These are phyloP conservation scores for Aethes cnicana DNA, from an alignment of 2,888 invertebrate species.

Conservation along the genomic window DNA sequence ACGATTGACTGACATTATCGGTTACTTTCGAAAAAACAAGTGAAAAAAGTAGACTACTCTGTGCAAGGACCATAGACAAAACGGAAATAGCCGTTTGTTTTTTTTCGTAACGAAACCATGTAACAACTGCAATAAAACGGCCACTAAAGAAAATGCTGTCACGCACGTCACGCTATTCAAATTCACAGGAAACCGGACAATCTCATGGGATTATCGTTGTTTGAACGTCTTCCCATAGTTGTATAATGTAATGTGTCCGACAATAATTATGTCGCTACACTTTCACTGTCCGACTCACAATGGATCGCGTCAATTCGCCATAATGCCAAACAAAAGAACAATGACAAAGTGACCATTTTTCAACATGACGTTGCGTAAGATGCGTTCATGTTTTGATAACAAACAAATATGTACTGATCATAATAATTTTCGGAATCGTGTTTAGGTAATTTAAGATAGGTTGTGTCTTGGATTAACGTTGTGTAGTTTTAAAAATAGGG, in stretches of 20 bases:
- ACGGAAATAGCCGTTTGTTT: background rate
- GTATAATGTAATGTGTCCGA: slow-evolving; percentile 27
- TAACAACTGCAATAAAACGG: background rate
- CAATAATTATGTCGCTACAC: slow-evolving; percentile 22
- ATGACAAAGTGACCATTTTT: slow-evolving; percentile 28
- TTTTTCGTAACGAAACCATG: background rate
- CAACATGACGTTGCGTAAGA: slow-evolving; percentile 23
- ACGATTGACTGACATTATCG: too few relatives aligned
- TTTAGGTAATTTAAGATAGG: too few relatives aligned
- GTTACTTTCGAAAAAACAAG: too few relatives aligned
- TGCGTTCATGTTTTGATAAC: slow-evolving; percentile 12
- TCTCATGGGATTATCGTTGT: slow-evolving; percentile 16
- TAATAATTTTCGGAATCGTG: too few relatives aligned
- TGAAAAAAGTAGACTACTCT: too few relatives aligned
- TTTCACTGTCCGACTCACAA: slow-evolving; percentile 28
- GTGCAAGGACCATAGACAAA: too few relatives aligned
- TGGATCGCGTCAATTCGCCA: slow-evolving; percentile 19
- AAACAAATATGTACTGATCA: background rate
- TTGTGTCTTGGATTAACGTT: too few relatives aligned
- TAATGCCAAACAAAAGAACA: slow-evolving; percentile 29
- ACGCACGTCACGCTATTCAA: slow-evolving; percentile 25
- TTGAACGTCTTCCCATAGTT: slow-evolving; percentile 25
- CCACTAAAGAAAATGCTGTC: slow-evolving; percentile 4
- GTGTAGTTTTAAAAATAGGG: too few relatives aligned
- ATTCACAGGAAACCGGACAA: slow-evolving; percentile 29